Conservation (phyloP, 2,797 vertebrate genomes). For the Todus mexicanus region DNA sequence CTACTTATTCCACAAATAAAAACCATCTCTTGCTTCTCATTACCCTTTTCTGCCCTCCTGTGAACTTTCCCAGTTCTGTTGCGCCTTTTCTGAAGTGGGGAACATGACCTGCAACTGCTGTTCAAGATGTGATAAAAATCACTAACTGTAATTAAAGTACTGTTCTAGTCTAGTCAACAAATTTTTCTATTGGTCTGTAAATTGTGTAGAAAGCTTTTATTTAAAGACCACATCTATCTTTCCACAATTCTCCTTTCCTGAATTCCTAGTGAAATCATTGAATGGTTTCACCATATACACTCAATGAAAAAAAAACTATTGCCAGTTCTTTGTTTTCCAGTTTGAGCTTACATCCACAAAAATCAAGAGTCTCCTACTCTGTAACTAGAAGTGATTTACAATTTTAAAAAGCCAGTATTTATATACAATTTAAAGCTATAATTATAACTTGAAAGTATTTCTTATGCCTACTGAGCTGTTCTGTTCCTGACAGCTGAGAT, state of each 20-base stretch:
- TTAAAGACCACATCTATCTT: not conserved
- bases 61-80: not conserved
- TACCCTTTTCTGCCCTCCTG: not conserved
- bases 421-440: constrained; percentile 17
- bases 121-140: not conserved
- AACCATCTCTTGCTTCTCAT: not conserved
- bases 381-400: not conserved
- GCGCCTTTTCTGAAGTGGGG: not conserved
- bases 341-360: not conserved
- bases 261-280: not conserved
- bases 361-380: not conserved
- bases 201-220: not conserved
- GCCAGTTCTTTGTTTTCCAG: not conserved
- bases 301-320: not conserved
- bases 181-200: not conserved
- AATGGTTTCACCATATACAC: not conserved
- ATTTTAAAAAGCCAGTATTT: constrained; percentile 11
- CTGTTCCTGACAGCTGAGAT: not conserved
- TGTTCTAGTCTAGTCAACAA: not conserved
- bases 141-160: not conserved
- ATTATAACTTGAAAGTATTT: constrained; percentile 8
- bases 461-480: not conserved
- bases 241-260: not conserved
- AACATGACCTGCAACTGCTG: not conserved
- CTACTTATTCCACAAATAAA: not conserved